Base-by-base conservation (phyloP, 2,797 vertebrate genomes). In the Margarornis squamiger region DNA sequence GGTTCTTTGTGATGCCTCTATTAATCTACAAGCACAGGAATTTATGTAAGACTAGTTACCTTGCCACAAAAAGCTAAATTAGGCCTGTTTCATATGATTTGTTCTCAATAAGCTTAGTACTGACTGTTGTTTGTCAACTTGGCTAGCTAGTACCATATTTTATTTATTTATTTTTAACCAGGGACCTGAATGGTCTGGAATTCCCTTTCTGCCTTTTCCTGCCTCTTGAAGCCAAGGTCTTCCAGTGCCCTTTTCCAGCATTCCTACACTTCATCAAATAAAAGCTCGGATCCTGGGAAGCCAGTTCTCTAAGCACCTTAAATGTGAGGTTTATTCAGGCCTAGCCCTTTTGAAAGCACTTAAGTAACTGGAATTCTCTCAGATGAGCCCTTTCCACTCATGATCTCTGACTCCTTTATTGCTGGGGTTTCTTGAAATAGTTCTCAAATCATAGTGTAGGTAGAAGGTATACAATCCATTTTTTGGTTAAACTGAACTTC, bases 1-100 rank as follows among this genome's bases (percentile, higher is more conserved):
- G 7, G 45, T 81, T 70, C 62, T 73, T 57, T 66, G 29, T 12
- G 13, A 48, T 58, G 61, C 6, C 27, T 3, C 20, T 55, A 19
- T 12, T 55, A 16, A 52, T 2, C 4, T 1, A 21, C 5, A 1
- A 2, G 5, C 20, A 57, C 0, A 0, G 20, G 46, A 23, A 51
- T 16, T 51, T 27, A 26, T 3, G 39, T 3, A 23, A 36, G 32
- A 26, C 27, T 21, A 23, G 29, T 71, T 73, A 49, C 26, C 16
- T 66, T 51, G 43, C 20, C 51, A 48, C 30, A 59, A 39, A 78
- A 74, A 52, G 30, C 54, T 57, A 14, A 10, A 34, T 34, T 46
- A 55, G 15, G 10, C n/a, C 72, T 55, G 5, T 54, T 85, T 34
- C 39, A 41, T 0, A 2, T 55, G 12, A 63, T 63, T 92, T 76